These are phyloP conservation scores for Sebastes umbrosus DNA, from an alignment of 2,797 vertebrate genomes.

Conservation along the genomic window DNA sequence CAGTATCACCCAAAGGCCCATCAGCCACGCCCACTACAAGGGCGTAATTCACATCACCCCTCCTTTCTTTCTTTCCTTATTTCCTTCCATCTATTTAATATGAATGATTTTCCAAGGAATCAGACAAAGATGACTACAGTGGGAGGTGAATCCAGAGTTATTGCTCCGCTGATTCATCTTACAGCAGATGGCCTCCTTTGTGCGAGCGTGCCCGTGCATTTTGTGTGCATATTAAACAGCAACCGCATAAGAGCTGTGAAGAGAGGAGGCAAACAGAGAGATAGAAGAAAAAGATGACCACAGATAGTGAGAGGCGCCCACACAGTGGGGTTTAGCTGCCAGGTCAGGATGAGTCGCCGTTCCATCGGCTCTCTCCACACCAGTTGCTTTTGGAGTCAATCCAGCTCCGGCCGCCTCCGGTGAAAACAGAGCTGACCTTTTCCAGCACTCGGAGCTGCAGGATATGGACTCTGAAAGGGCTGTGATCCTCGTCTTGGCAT, in stretches of 20 bases:
- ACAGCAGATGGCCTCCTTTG: constrained; percentile 61
- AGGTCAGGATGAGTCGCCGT: constrained; percentile 50
- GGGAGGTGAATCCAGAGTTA: constrained; percentile 43
- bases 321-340: constrained; percentile 35
- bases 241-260: constrained; percentile 2
- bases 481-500: constrained; percentile 60
- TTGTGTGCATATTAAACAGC: constrained; percentile 53
- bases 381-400: constrained; percentile 60
- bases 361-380: constrained; percentile 46
- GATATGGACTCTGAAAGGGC: constrained; percentile 63
- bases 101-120: constrained; percentile 39
- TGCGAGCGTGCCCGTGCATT: constrained; percentile 23
- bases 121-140: constrained; percentile 18
- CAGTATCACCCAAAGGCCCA: constrained; percentile 59
- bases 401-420: constrained; percentile 54
- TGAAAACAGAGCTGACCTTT: constrained; percentile 74
- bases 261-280: constrained; percentile 27
- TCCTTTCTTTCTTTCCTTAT: not conserved
- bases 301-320: constrained; percentile 44
- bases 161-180: constrained; percentile 51
- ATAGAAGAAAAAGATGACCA: constrained; percentile 31
- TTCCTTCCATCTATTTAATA: constrained; percentile 11
- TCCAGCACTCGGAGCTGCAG: constrained; percentile 42
- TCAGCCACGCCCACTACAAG: constrained; percentile 37
- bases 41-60: constrained; percentile 7